Evolutionary conservation across 1,140 invertebrate genomes (phyloP), one percentile per base, ranked within the genome.

Genomic region (Dinoponera quadriceps): DNA sequence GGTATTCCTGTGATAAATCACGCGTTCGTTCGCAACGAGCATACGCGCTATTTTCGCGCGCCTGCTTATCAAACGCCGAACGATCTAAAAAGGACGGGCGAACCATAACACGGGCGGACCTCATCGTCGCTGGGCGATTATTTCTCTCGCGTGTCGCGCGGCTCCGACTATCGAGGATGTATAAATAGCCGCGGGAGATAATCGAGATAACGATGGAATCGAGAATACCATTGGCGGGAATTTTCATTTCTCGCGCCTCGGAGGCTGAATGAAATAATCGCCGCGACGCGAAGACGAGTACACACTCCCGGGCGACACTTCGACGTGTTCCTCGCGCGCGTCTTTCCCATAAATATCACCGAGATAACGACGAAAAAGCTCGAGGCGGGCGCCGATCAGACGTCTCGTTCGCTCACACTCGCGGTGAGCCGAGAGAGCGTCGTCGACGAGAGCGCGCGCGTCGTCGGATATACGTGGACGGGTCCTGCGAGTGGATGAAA

Each of bases 401-500:
- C 22, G 62, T 44, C 60, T 14, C 18, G 54, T 16, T 55, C 54
- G 51, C 51, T 1, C 51, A 16, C 4, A 7, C 54, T 44, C 38
- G 11, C 11, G 54, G 54, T 54, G 48, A 18, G 16, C 59, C n/a
- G 49, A 25, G 25, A 44, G 33, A 22, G 22, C 68, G 68, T 72
- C 29, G n/a, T n/a, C n/a, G n/a, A n/a, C n/a, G 20, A 29, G 13
- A 25, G 25, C 25, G 33, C 33, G 22, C 54, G 68, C 49, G 38
- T 33, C 38, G 38, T 44, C 38, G 27, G 57, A 2, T 82, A 33
- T 69, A 54, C 49, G 71, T 54, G 83, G 38, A 72, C 49, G 51
- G 74, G 18, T 55, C 55, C 63, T 54, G 63, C 13, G 82, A 62
- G 55, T 48, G 51, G 75, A 83, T 89, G 91, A 91, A 91, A 91